Conservation (phyloP, 2,888 invertebrate genomes). For the Clistopyga incitator region DNA sequence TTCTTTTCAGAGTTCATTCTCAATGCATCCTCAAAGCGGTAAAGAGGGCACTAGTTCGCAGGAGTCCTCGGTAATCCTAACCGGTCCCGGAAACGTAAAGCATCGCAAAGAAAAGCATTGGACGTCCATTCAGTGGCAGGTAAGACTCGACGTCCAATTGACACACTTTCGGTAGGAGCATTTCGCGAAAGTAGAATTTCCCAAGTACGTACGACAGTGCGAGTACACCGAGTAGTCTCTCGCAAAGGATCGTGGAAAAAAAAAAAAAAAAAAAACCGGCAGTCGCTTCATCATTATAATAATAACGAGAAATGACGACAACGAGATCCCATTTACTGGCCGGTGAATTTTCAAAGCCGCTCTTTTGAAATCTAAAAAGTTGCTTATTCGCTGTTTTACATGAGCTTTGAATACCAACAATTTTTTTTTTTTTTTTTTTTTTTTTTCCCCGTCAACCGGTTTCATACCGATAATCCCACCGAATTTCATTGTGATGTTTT, state of each 20-base stretch:
- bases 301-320: constrained; percentile 52
- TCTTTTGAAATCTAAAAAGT: constrained; percentile 45
- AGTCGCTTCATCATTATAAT: constrained; percentile 57
- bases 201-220: constrained; percentile 2
- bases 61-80: constrained; percentile 84
- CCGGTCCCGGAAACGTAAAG: constrained; percentile 85
- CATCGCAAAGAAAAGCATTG: constrained; percentile 84
- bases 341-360: constrained; percentile 49
- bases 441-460: no score
- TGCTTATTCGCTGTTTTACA: constrained; percentile 18
- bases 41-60: constrained; percentile 77
- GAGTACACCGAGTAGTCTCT: constrained; percentile 41
- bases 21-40: constrained; percentile 84
- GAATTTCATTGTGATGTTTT: no score
- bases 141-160: constrained; percentile 70
- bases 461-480: no score
- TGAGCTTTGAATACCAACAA: not conserved
- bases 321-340: constrained; percentile 35
- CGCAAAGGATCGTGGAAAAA: constrained; percentile 41
- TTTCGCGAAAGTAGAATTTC: constrained; percentile 14
- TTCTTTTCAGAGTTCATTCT: constrained; percentile 85
- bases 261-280: no score
- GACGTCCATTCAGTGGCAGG: constrained; percentile 85
- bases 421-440: not conserved
- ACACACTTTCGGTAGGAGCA: constrained; percentile 22